These are phyloP conservation scores for Ichneumoninae sp. DNA, from an alignment of 2,888 invertebrate genomes.

Conservation along the genomic window DNA sequence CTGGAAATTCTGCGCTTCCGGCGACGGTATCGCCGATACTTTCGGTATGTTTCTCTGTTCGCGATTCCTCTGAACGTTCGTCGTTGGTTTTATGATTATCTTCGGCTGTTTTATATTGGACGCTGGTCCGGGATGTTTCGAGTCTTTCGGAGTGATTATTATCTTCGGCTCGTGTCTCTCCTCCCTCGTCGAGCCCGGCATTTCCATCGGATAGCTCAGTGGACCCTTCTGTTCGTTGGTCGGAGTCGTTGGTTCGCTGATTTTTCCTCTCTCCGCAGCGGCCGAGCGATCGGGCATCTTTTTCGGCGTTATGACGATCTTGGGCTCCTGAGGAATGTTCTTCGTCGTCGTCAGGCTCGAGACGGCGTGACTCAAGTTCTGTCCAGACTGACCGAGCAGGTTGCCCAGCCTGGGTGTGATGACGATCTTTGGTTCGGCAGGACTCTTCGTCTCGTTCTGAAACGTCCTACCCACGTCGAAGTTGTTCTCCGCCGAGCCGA, in stretches of 20 bases:
- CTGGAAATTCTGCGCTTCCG: conserved; percentile 74
- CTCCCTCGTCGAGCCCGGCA: conserved; percentile 64
- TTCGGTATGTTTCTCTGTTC: conserved; percentile 79
- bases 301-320: conserved; percentile 52
- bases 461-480: conserved; percentile 6
- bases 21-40: conserved; percentile 80
- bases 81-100: conserved; percentile 82
- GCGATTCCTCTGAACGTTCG: conserved; percentile 73
- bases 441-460: conserved; percentile 44
- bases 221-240: conserved; percentile 9
- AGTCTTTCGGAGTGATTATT: conserved; percentile 87
- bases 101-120: conserved; percentile 80
- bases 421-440: conserved; percentile 76
- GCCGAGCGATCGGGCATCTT: conserved; percentile 20
- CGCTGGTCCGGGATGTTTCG: conserved; percentile 77
- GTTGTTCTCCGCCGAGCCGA: conserved; percentile 69
- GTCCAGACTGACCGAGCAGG: conserved; percentile 74
- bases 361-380: conserved; percentile 68
- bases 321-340: conserved; percentile 65
- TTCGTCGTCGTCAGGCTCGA: conserved; percentile 65
- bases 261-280: conserved; percentile 31
- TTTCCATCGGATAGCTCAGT: conserved; percentile 3
- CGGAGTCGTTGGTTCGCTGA: conserved; percentile 23
- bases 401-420: conserved; percentile 77
- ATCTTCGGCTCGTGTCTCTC: conserved; percentile 86